Evolutionary conservation across 2,113 vertebrate species (phyloP).

Genomic region (Manacus vitellinus): DNA sequence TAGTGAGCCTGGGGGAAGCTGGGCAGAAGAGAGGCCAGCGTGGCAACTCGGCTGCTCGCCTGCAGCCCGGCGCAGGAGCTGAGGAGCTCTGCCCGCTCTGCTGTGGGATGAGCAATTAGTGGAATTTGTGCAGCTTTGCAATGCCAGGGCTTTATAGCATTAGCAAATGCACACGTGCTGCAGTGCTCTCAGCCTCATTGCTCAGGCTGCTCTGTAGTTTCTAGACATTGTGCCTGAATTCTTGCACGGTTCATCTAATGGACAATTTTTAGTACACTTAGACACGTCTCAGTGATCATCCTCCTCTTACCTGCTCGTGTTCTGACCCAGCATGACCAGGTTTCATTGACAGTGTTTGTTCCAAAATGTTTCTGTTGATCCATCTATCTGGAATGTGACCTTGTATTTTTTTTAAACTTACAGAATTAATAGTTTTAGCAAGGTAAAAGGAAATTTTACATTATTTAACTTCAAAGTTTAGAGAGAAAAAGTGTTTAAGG

Average conservation of each 20-base stretch:
- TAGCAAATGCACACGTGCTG: background rate
- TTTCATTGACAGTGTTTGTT: background rate
- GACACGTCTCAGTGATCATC: background rate
- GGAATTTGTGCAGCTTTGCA: background rate
- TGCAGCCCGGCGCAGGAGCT: background rate
- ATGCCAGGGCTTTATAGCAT: background rate
- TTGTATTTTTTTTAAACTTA: background rate
- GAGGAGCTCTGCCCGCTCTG: background rate
- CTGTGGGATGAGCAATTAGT: background rate
- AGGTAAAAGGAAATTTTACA: background rate
- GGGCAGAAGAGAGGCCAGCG: background rate
- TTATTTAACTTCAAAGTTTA: background rate
- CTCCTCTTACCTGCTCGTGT: background rate
- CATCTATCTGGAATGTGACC: background rate
- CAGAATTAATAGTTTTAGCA: background rate
- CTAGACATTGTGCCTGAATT: background rate
- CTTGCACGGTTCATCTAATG: background rate
- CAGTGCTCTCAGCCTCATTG: background rate
- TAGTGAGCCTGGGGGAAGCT: background rate
- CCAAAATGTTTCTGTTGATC: background rate
- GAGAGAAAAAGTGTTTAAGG: background rate
- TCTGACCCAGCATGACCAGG: background rate
- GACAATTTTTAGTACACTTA: background rate
- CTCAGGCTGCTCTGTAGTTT: background rate
- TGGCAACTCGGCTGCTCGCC: background rate